phyloP scores from a whole-genome alignment of 2,113 vertebrate species.

The Nannobrachium achirus region DNA sequence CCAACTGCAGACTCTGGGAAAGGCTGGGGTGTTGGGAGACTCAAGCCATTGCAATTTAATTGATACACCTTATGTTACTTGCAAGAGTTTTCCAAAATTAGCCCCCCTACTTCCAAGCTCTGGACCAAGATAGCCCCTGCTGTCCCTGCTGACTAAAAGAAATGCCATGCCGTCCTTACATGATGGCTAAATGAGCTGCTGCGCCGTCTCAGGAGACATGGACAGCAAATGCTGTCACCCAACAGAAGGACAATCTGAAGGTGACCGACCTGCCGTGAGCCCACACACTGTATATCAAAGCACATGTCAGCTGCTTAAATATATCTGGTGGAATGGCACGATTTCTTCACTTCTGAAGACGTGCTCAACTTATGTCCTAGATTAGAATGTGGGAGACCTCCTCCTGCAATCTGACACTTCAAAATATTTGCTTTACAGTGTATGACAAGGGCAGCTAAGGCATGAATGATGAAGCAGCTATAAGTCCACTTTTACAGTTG shows the following conservation, averaged over 20 bases:
- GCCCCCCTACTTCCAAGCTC: slow-evolving; percentile 60
- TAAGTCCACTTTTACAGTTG: no score
- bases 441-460: background rate
- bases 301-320: slow-evolving; percentile 7
- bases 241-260: slow-evolving; percentile 17
- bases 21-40: slow-evolving; percentile 15
- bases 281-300: background rate
- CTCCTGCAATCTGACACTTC: slow-evolving; percentile 28
- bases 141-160: slow-evolving; percentile 79
- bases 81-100: slow-evolving; percentile 75
- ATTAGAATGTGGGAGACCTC: slow-evolving; percentile 10
- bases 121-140: slow-evolving; percentile 72
- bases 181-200: slow-evolving; percentile 46
- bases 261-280: slow-evolving; percentile 13
- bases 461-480: background rate
- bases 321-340: background rate
- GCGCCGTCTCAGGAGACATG: slow-evolving; percentile 38
- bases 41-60: slow-evolving; percentile 35
- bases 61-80: slow-evolving; percentile 50
- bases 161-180: slow-evolving; percentile 61
- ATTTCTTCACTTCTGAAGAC: background rate
- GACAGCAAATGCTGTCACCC: slow-evolving; percentile 37
- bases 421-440: slow-evolving; percentile 1
- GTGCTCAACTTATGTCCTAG: background rate
- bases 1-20: slow-evolving; percentile 4